Evolutionary conservation across 2,888 invertebrate species (phyloP).

Genomic region (Quadroppia sp.): DNA sequence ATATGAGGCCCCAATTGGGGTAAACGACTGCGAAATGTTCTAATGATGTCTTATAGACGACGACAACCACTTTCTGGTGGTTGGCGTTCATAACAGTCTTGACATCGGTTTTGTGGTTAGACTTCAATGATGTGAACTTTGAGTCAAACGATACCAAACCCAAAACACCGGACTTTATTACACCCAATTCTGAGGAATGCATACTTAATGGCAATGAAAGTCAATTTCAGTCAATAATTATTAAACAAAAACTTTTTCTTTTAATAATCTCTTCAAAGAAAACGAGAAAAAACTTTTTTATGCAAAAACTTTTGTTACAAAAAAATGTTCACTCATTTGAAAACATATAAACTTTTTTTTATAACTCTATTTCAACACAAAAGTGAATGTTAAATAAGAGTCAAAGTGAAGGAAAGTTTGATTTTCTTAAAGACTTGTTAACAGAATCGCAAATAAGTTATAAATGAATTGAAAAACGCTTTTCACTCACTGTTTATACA

Average conservation of each 20-base stretch:
- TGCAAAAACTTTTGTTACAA: too few relatives aligned
- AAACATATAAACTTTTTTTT: too few relatives aligned
- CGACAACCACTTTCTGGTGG: slow-evolving; percentile 46
- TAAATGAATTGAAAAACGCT: background rate
- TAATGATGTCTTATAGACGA: slow-evolving; percentile 48
- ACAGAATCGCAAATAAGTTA: background rate
- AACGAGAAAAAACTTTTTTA: too few relatives aligned
- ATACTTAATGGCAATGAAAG: too few relatives aligned
- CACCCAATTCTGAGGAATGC: slow-evolving; percentile 23
- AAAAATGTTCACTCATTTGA: too few relatives aligned
- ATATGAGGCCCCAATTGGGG: slow-evolving; percentile 46
- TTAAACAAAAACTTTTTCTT: too few relatives aligned
- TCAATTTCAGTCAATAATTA: too few relatives aligned
- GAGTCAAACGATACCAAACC: slow-evolving; percentile 22
- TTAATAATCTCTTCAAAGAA: too few relatives aligned
- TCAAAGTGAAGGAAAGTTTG: too few relatives aligned
- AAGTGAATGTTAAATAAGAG: too few relatives aligned
- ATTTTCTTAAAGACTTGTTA: too few relatives aligned
- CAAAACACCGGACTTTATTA: slow-evolving; percentile 26
- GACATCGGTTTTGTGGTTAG: background rate
- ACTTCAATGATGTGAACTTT: background rate
- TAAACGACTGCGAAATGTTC: slow-evolving; percentile 49
- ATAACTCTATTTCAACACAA: too few relatives aligned
- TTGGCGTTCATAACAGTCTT: background rate
- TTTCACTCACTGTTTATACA: background rate